Evolutionary conservation across 2,888 invertebrate species (phyloP), one percentile per base, ranked within the genome.

Genomic region (Erebia palarica): DNA sequence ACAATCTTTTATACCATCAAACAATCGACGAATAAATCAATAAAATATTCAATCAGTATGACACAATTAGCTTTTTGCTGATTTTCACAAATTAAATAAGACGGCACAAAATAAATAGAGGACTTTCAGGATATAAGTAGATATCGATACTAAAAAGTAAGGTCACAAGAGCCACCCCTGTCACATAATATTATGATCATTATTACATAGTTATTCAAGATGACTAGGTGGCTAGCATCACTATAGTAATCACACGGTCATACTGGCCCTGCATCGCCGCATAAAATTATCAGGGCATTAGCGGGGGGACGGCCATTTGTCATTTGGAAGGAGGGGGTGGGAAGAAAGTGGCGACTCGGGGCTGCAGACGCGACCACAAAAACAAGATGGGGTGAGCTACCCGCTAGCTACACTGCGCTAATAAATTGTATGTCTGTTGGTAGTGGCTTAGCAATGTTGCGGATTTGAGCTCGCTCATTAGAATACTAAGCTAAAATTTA

Each of bases 261-360:
- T 86, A 83, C 84, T 82, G 80, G 82, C 83, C 47, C 88, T 86
- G 88, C 87, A 87, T 86, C 85, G 85, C 86, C 83, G 89, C 88
- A 90, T 90, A 89, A 90, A 91, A 92, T 92, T 92, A 93, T 92
- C 90, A 87, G 89, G 85, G 87, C 91, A 91, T 91, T 90, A 92
- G 88, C 87, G 84, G 82, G 84, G 86, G 67, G 88, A 89, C 85
- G 86, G 91, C 92, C 93, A 93, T 94, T 93, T 93, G 93, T 93
- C 93, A 92, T 92, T 36, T 90, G 86, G 86, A 83, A 86, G 89
- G 80, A 81, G 81, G 79, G 86, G 86, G 84, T 85, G 86, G 68
- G 60, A 71, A 73, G 73, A 73, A 73, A 73, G 73, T 73, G 86
- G 87, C 87, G 87, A 86, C 86, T 86, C 87, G 88, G 88, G 88